Evolutionary conservation across 2,797 vertebrate genomes (phyloP).

Genomic region (Sciurus carolinensis): DNA sequence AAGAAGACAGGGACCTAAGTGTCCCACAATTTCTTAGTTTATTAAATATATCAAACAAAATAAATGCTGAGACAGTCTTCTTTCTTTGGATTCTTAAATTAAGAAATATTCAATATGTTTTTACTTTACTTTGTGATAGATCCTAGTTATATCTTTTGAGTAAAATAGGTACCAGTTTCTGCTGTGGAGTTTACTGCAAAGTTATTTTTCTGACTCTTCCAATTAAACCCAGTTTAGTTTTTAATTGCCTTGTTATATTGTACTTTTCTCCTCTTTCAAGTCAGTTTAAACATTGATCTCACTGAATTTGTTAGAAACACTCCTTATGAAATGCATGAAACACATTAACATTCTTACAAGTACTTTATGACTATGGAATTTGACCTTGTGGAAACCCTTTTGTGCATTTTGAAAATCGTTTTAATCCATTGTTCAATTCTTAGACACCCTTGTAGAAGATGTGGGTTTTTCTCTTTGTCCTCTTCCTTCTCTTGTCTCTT

Average conservation of each 20-base stretch:
- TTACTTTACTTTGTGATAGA: background rate
- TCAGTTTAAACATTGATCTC: background rate
- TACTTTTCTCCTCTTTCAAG: background rate
- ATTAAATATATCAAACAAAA: constrained; percentile 27
- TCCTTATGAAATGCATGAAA: background rate
- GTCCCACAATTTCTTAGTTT: background rate
- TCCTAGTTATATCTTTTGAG: background rate
- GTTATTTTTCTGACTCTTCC: background rate
- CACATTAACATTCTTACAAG: background rate
- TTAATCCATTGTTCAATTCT: background rate
- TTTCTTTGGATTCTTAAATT: background rate
- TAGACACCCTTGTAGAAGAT: background rate
- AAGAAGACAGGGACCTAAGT: background rate
- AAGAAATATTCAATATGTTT: background rate
- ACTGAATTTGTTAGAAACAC: background rate
- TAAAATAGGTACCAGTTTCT: background rate
- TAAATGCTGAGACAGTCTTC: background rate
- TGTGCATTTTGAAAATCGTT: background rate
- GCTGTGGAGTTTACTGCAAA: background rate
- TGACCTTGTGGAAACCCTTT: background rate
- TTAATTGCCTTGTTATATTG: background rate
- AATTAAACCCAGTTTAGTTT: background rate
- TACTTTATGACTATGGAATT: background rate
- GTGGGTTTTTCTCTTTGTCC: background rate
- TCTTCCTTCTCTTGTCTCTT: background rate